Conservation (phyloP, 2,113 vertebrate genomes). For the Geococcyx californianus region DNA sequence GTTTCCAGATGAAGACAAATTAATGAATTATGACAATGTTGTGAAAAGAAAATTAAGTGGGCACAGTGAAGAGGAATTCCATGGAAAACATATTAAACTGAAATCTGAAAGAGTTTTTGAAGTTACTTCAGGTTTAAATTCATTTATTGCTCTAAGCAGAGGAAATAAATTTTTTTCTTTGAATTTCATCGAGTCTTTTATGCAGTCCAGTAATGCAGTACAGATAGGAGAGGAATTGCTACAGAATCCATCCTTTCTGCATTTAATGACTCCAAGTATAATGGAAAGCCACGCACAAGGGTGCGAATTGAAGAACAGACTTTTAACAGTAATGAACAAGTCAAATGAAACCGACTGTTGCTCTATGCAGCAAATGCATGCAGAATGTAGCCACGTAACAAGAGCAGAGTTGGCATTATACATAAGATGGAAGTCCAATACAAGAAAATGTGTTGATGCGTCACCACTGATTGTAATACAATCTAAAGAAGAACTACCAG, state of each 20-base stretch:
- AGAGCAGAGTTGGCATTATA: slow-evolving; percentile 51
- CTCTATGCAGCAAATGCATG: background rate
- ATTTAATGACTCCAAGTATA: background rate
- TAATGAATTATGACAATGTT: background rate
- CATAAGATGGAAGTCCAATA: slow-evolving; percentile 87
- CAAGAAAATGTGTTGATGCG: slow-evolving; percentile 92
- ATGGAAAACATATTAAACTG: slow-evolving; percentile 25
- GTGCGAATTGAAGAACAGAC: background rate
- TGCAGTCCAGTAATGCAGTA: background rate
- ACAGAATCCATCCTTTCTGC: background rate
- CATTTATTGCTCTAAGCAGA: slow-evolving; percentile 70
- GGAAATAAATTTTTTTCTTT: slow-evolving; percentile 58
- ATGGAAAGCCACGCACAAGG: background rate
- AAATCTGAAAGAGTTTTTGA: background rate
- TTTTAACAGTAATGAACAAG: background rate
- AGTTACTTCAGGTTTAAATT: background rate
- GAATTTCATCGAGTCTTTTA: background rate
- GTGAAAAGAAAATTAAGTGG: slow-evolving; percentile 64
- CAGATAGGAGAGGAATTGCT: background rate
- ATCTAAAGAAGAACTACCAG: background rate
- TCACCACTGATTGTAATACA: slow-evolving; percentile 84
- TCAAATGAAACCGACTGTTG: background rate
- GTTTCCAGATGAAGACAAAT: slow-evolving; percentile 10
- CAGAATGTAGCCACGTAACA: background rate
- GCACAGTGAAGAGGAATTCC: background rate